A percentile compares a stretch with the other conserved stretches of the same genome.
Evolutionary conservation across 2,888 invertebrate genomes (phyloP).

Genomic region (Temnothorax unifasciatus): DNA sequence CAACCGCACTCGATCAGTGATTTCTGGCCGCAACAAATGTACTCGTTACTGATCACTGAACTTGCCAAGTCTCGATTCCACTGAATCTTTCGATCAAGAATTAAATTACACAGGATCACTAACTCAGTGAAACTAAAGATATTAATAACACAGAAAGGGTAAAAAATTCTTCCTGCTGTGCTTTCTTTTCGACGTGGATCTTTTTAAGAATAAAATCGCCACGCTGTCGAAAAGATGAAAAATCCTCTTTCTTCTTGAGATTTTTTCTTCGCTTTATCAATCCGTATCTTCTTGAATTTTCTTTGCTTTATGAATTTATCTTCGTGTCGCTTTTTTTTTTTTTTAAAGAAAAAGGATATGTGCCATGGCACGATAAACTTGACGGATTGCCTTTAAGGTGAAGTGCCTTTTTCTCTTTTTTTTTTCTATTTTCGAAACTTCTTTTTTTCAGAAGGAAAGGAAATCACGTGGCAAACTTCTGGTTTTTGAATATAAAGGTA

Average conservation of each 20-base stretch:
- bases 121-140: not conserved
- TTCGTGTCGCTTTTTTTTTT: not conserved
- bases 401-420: not conserved
- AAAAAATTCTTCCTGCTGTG: not conserved
- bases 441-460: not conserved
- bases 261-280: not conserved
- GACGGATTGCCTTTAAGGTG: not conserved
- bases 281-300: not conserved
- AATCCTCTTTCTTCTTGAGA: not conserved
- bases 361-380: not conserved
- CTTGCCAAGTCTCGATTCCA: not conserved
- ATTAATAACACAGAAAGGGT: not conserved
- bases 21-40: not conserved
- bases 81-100: not conserved
- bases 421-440: not conserved
- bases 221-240: not conserved
- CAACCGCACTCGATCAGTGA: not conserved
- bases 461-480: slow-evolving; percentile 30
- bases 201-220: not conserved
- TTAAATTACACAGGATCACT: not conserved
- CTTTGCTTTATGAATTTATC: not conserved
- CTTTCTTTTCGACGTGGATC: not conserved
- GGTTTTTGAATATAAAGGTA: not conserved
- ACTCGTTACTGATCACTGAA: not conserved
- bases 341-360: not conserved